Base-by-base conservation (phyloP, 2,113 vertebrate genomes). In the Chamaetylas fuelleborni region DNA sequence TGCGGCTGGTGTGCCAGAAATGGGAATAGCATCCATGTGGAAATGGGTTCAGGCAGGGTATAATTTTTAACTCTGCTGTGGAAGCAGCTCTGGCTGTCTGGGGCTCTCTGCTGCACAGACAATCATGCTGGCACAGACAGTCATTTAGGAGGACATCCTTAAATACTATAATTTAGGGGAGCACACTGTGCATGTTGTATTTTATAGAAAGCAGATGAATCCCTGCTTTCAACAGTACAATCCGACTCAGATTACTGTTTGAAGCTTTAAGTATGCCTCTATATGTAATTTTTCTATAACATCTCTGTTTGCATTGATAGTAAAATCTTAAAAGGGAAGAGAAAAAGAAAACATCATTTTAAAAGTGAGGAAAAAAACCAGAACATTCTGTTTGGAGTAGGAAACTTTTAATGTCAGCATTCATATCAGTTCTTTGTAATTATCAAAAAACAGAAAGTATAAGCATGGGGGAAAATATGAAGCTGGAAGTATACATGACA, bases 341-440 rank as follows among this genome's bases (percentile, higher is more conserved):
- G 57, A 36, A 86, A 56, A 82, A 33, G 22, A 17, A 90, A 82
- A 25, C 2, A 0, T 71, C 9, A 40, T 66, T 53, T 26, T n/a
- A 67, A 76, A 79, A 81, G 9, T 83, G 48, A 53, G 31, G 34
- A 45, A 60, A 83, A 64, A 64, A 79, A 11, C 31, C 8, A 69
- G 69, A 73, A 95, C 82, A 9, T 53, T 67, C n/a, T 72, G 50
- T 51, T 96, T 94, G 83, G 28, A 33, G 48, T 34, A 89, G 33
- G 53, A 79, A 95, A 90, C 80, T 86, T 95, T 81, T 34, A 78
- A 87, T 91, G 76, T 94, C 86, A 82, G 47, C 58, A 79, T 94
- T 94, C 28, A 11, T 71, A 76, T 78, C 36, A 81, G 6, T 56
- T 34, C 71, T 92, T 94, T 47, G 43, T 85, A 94, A 92, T 93